Evolutionary conservation across 1,140 invertebrate species (phyloP).

Genomic region (Cardiocondyla obscurior): DNA sequence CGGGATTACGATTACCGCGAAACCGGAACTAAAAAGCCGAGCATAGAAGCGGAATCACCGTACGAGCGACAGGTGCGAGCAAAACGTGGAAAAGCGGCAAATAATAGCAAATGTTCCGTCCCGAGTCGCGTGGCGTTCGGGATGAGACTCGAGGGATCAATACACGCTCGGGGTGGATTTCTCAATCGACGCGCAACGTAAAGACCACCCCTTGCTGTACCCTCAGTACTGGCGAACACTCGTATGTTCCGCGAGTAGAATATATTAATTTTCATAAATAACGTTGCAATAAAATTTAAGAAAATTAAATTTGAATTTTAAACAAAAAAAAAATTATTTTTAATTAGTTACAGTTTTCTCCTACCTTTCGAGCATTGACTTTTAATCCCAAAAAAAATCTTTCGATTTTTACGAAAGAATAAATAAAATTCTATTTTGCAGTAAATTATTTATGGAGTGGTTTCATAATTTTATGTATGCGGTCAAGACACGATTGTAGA

Average conservation of each 20-base stretch:
- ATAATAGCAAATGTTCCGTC: constrained; percentile 24
- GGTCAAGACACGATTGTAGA: not conserved
- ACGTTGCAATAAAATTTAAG: no score
- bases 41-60: not conserved
- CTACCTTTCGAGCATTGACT: no score
- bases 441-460: no score
- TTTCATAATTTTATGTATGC: not conserved
- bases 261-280: no score
- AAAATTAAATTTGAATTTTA: no score
- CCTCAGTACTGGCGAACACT: not conserved
- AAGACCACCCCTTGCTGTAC: not conserved
- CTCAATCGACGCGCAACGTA: constrained; percentile 31
- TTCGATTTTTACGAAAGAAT: no score
- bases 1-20: not conserved
- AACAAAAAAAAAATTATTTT: no score
- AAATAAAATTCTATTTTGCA: no score
- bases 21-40: not conserved
- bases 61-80: not conserved
- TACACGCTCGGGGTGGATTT: constrained; percentile 33
- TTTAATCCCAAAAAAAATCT: no score
- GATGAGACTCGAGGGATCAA: constrained; percentile 44
- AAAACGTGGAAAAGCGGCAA: not conserved
- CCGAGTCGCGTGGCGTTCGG: constrained; percentile 14
- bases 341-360: no score
- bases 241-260: no score